A percentile compares a stretch with the other conserved stretches of the same genome.
phyloP scores from a whole-genome alignment of 2,888 invertebrate genomes.

The Miltochrista miniata region DNA sequence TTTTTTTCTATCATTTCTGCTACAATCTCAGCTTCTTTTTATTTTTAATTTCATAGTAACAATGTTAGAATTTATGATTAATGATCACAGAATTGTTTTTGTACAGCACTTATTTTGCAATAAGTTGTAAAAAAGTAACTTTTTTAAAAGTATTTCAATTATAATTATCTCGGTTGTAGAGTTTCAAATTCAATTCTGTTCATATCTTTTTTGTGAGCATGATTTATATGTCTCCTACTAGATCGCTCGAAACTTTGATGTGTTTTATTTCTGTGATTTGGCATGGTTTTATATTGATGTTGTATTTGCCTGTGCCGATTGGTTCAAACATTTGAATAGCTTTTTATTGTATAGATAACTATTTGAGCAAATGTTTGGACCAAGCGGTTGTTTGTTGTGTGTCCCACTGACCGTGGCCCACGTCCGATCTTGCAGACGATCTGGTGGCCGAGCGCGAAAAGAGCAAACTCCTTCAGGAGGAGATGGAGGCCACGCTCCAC shows the following conservation, averaged over 20 bases:
- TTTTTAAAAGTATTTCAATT: not conserved
- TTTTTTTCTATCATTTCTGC: conserved; percentile 69
- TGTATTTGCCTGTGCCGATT: conserved; percentile 65
- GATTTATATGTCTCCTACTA: conserved; percentile 68
- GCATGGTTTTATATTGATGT: conserved; percentile 75
- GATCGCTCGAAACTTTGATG: conserved; percentile 67
- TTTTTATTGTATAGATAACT: not conserved
- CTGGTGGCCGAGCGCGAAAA: conserved; percentile 97
- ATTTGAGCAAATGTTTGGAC: conserved; percentile 39
- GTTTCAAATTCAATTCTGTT: conserved; percentile 35
- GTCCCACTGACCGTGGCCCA: conserved; percentile 74
- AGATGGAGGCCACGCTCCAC: conserved; percentile 99
- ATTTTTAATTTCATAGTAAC: conserved; percentile 71
- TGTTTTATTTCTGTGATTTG: conserved; percentile 57
- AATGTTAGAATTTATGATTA: conserved; percentile 48
- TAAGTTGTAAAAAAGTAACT: not conserved
- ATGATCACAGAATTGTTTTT: conserved; percentile 37
- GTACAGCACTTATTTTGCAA: conserved; percentile 15
- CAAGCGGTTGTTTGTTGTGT: conserved; percentile 60
- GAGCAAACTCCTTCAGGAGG: conserved; percentile 98
- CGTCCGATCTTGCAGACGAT: conserved; percentile 91
- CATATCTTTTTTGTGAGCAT: conserved; percentile 61
- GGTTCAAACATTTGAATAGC: conserved; percentile 42
- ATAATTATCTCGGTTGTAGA: conserved; percentile 9
- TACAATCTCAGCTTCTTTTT: conserved; percentile 67